phyloP scores from a whole-genome alignment of 2,888 invertebrate species.

The Parnassius smintheus region DNA sequence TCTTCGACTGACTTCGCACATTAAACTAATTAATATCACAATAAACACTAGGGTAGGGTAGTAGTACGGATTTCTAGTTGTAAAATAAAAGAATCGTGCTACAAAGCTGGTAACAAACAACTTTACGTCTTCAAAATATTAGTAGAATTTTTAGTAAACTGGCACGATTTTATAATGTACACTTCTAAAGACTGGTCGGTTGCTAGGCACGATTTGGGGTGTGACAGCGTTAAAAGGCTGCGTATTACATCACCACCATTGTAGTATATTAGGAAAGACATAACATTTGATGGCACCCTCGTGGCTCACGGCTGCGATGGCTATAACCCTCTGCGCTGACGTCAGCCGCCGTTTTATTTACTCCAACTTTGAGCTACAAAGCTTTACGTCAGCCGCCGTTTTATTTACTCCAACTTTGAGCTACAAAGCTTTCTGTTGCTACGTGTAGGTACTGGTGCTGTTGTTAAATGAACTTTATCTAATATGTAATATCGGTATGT shows the following conservation, averaged over 20 bases:
- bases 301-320: constrained; percentile 4
- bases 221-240: constrained; percentile 18
- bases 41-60: too few species aligned
- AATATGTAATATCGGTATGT: constrained; percentile 9
- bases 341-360: constrained; percentile 32
- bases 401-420: constrained; percentile 24
- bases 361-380: constrained; percentile 7
- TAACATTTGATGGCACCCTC: constrained; percentile 27
- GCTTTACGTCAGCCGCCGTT: constrained; percentile 32
- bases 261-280: constrained; percentile 26
- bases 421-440: constrained; percentile 13
- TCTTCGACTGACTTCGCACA: too few species aligned
- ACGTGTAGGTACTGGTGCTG: constrained; percentile 11
- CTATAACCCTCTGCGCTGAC: constrained; percentile 26
- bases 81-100: too few species aligned
- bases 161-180: too few species aligned
- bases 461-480: constrained; percentile 1
- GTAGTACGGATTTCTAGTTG: too few species aligned
- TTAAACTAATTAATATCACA: too few species aligned
- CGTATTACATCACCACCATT: constrained; percentile 26
- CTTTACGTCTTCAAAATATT: too few species aligned
- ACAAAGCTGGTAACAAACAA: too few species aligned
- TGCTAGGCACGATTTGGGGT: constrained; percentile 19
- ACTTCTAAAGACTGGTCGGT: constrained; percentile 6
- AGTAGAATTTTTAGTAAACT: too few species aligned